Conservation (phyloP, 30 jellyfish, hydroid and myxozoan species). For the Hydra vulgaris region DNA sequence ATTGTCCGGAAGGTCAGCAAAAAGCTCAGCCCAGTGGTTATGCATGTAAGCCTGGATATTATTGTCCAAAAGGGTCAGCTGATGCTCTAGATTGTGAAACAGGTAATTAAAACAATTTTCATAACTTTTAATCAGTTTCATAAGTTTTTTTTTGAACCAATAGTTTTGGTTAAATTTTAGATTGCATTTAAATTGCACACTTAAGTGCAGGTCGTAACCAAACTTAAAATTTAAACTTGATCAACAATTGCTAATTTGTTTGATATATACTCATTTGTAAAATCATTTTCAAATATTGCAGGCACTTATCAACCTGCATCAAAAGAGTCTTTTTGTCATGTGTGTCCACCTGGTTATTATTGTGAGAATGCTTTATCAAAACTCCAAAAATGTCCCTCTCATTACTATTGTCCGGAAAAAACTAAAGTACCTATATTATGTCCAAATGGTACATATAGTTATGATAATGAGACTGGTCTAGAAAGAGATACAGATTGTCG, state of each 20-base stretch:
- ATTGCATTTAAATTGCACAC: no score
- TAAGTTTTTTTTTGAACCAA: no score
- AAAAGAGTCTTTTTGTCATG: constrained; percentile 40
- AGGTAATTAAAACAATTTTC: no score
- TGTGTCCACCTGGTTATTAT: constrained; percentile 95
- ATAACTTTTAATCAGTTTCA: no score
- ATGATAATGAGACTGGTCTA: constrained; percentile 73
- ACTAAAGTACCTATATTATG: constrained; percentile 68
- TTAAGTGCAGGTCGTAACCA: no score
- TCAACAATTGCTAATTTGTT: no score
- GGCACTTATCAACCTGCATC: constrained; percentile 81
- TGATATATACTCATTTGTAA: no score
- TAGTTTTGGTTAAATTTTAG: no score
- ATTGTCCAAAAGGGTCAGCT: constrained; percentile 86
- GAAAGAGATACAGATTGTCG: constrained; percentile 62
- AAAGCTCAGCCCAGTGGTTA: constrained; percentile 56
- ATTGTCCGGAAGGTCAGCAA: constrained; percentile 60
- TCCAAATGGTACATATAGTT: constrained; percentile 95
- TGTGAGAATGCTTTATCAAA: constrained; percentile 66
- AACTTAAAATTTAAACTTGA: no score
- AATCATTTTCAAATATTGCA: no score
- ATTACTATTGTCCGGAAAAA: constrained; percentile 58
- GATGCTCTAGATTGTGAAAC: constrained; percentile 53
- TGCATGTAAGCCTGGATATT: constrained; percentile 82
- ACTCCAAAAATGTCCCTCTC: constrained; percentile 81